phyloP scores from a whole-genome alignment of 1,140 invertebrate species.

The Homarus americanus region DNA sequence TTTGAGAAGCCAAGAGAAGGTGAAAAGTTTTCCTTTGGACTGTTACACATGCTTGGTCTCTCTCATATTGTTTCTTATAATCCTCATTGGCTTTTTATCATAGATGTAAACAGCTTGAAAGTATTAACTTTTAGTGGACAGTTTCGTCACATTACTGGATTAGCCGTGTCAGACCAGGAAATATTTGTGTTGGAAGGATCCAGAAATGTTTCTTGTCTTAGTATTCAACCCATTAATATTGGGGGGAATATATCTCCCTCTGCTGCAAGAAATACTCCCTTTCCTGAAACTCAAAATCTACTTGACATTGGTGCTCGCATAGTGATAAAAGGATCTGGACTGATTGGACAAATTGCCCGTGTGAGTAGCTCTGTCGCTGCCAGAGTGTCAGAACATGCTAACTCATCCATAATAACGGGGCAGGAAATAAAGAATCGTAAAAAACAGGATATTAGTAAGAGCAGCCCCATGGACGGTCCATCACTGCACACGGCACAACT shows the following conservation, averaged over 20 bases:
- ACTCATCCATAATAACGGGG: slow-evolving; percentile 7
- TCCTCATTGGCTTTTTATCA: slow-evolving; percentile 37
- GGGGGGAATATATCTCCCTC: slow-evolving; percentile 11
- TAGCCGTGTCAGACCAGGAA: slow-evolving; percentile 44
- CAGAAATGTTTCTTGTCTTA: slow-evolving; percentile 47
- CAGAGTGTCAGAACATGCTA: slow-evolving; percentile 50
- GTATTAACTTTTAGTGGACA: slow-evolving; percentile 29
- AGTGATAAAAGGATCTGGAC: slow-evolving; percentile 12
- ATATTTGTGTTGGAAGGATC: slow-evolving; percentile 58
- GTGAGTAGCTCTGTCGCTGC: slow-evolving; percentile 49
- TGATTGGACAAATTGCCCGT: slow-evolving; percentile 49
- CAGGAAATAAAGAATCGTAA: not conserved
- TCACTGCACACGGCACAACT: not conserved
- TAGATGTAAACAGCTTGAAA: slow-evolving; percentile 33
- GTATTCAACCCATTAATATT: slow-evolving; percentile 10
- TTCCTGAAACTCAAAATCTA: slow-evolving; percentile 34
- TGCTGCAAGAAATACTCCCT: not conserved
- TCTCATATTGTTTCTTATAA: slow-evolving; percentile 57
- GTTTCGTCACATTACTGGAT: slow-evolving; percentile 40
- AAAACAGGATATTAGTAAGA: not conserved
- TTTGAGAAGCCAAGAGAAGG: slow-evolving; percentile 28
- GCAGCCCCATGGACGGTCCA: not conserved
- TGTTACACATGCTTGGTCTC: slow-evolving; percentile 24
- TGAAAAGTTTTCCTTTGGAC: slow-evolving; percentile 51
- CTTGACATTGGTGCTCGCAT: slow-evolving; percentile 31